Evolutionary conservation across 1,140 invertebrate species (phyloP), one percentile per base, ranked within the genome.

Genomic region (Danaus melanippus): DNA sequence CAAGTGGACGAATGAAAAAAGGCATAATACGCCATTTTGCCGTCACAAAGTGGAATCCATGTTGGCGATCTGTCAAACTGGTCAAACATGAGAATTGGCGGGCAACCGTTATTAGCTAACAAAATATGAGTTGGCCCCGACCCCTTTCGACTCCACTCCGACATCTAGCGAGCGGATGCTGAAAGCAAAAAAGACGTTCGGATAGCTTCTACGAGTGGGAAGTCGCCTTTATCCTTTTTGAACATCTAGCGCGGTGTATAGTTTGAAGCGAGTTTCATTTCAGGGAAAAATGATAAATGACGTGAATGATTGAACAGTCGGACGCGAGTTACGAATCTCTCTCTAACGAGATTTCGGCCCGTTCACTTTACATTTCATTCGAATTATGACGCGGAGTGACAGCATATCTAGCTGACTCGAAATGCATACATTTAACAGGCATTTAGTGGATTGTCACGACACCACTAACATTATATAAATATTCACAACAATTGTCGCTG

Each of bases 61-160:
- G 77, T 79, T 70, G 76, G 69, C 79, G 68, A 84, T 84, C 79
- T 86, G 83, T 86, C 83, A 84, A 84, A 84, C 80, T 82, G 83
- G 75, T 78, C 80, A 86, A 85, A 86, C 78, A 84, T 71, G 67
- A 68, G 74, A 73, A 74, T 78, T 70, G 74, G 71, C 75, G 75
- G 74, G 66, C 69, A 68, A 71, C 74, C 72, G 65, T 71, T 80
- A 82, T 83, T 80, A 82, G 75, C 77, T 74, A 74, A 58, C 70
- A 53, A 69, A 71, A 71, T 76, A 69, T 62, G 69, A 71, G 63
- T 56, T 68, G 45, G 21, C 51, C n/a, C 21, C 56, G 55, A 62
- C 61, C 56, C 60, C 64, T 52, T 64, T 69, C 55, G 49, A 74
- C 75, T 72, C 69, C 67, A 60, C 63, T 63, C 45, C 60, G 56